Evolutionary conservation across 2,113 vertebrate genomes (phyloP).

Genomic region (Brachionichthys hirsutus): DNA sequence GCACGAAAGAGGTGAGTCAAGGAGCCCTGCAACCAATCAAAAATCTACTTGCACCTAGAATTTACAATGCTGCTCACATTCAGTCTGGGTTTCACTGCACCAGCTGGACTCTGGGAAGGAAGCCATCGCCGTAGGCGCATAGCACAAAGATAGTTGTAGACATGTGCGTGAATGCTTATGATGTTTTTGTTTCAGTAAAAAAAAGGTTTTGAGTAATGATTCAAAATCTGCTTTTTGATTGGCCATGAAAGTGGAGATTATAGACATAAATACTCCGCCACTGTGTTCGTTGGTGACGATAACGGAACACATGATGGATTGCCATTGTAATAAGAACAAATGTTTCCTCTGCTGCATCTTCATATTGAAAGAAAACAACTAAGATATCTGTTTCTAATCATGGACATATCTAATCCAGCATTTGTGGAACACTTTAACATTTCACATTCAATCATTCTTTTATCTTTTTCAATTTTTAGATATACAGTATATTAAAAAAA

Average conservation of each 20-base stretch:
- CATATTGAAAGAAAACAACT: background rate
- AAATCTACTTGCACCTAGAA: conserved; percentile 59
- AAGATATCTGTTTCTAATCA: background rate
- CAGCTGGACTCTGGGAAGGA: conserved; percentile 64
- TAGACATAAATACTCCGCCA: no score
- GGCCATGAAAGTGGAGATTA: no score
- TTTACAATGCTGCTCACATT: conserved; percentile 68
- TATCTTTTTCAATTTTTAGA: no score
- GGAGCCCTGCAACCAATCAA: conserved; percentile 76
- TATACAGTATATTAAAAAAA: conserved; percentile 2
- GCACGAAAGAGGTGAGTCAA: conserved; percentile 60
- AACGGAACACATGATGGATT: no score
- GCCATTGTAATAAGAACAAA: background rate
- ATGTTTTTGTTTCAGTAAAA: background rate
- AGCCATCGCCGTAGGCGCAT: conserved; percentile 47
- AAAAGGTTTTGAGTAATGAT: background rate
- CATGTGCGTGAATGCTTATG: conserved; percentile 14
- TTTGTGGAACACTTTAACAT: background rate
- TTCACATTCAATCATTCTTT: background rate
- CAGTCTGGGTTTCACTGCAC: conserved; percentile 58
- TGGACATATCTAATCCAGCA: background rate
- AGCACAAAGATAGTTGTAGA: conserved; percentile 47
- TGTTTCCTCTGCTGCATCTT: background rate
- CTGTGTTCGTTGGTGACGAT: no score
- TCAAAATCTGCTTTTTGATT: no score